Evolutionary conservation across 2,797 vertebrate species (phyloP), one percentile per base, ranked within the genome.

Genomic region (Hyperoplus immaculatus): DNA sequence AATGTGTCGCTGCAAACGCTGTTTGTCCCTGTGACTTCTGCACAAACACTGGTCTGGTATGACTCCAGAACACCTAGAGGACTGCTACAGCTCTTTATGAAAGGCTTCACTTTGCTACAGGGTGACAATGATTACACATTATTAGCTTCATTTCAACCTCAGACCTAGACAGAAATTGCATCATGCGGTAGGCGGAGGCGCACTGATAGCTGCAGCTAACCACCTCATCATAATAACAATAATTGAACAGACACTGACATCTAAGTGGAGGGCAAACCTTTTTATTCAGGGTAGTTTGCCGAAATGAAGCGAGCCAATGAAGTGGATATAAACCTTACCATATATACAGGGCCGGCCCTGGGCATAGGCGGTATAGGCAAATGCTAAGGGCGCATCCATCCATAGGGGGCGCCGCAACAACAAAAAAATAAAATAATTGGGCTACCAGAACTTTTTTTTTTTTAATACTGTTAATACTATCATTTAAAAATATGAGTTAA

Each of bases 1-100:
- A 92, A 93, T 79, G 88, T 92, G 88, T 93, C 82, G 86, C 88
- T 83, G 88, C 87, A 78, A 92, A 91, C 91, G 84, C 75, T 61
- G 78, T 78, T 68, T 89, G 89, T 89, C 87, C 85, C 76, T 45
- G 63, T 92, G 90, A 94, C 90, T 92, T 84, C 75, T 74, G 71
- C 71, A 70, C 65, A 88, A 89, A 90, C 87, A 86, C 83, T 82
- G 88, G 92, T 93, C 85, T 63, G 54, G 71, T 75, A 29, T 29
- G 29, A 29, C 29, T 88, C 85, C 72, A 77, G 77, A 79, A 88
- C 86, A 93, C 90, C 92, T 90, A 85, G 78, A 88, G 75, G 29
- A 29, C 29, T 54, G 59, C 68, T 78, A 38, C 49, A 55, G 69
- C 74, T 72, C 71, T 85, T 78, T 80, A 83, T 73, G 78, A 80